Evolutionary conservation across 2,797 vertebrate species (phyloP).

Genomic region (Alfaro cultratus): DNA sequence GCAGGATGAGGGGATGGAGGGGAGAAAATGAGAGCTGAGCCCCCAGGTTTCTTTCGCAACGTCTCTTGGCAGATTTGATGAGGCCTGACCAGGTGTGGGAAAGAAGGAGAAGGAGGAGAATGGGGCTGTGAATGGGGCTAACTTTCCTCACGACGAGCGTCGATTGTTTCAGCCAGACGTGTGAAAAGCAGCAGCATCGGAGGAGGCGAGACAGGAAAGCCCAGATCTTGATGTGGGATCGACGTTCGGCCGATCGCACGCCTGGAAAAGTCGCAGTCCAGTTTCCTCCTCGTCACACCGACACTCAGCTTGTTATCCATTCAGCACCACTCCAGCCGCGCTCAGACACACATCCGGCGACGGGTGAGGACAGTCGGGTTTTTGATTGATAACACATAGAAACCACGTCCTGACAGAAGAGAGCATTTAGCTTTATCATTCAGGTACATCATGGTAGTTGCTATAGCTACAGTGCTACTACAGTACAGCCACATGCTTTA

Average conservation of each 20-base stretch:
- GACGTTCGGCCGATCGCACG: neutral
- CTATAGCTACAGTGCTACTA: neutral
- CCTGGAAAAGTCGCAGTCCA: constrained; percentile 18
- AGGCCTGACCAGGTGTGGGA: constrained; percentile 58
- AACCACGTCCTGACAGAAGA: neutral
- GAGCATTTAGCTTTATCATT: neutral
- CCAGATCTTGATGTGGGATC: constrained; percentile 13
- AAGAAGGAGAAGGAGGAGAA: constrained; percentile 22
- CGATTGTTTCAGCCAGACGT: constrained; percentile 49
- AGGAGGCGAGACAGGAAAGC: constrained; percentile 46
- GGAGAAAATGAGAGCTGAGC: constrained; percentile 52
- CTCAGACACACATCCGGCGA: neutral
- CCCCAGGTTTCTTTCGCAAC: constrained; percentile 32
- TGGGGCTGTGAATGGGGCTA: constrained; percentile 51
- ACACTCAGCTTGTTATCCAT: constrained; percentile 19
- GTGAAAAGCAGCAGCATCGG: constrained; percentile 37
- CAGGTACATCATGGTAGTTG: neutral
- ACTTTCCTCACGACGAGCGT: constrained; percentile 51
- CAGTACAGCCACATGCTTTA: neutral
- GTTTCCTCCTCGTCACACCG: constrained; percentile 19
- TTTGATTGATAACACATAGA: neutral
- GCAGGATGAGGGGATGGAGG: neutral
- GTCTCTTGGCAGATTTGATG: constrained; percentile 57
- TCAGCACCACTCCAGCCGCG: constrained; percentile 9
- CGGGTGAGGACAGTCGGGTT: neutral